phyloP scores from a whole-genome alignment of 2,888 invertebrate species.

The Eueremaeus valkanovi region DNA sequence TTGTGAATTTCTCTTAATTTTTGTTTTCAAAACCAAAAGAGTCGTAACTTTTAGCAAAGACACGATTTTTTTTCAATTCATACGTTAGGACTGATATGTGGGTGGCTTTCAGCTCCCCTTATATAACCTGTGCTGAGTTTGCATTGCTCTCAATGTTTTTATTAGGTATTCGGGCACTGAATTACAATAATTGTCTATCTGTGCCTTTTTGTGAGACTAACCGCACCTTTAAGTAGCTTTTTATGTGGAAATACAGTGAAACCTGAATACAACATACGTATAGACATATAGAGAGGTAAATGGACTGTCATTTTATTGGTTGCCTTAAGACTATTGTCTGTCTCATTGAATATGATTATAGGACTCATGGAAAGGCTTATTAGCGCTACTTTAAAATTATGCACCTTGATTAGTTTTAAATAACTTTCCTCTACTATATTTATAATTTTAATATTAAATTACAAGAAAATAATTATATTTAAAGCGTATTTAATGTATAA shows the following conservation, averaged over 20 bases:
- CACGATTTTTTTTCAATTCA: not conserved
- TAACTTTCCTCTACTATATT: too few relatives aligned
- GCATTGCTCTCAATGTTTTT: not conserved
- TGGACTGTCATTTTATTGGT: not conserved
- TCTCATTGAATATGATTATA: not conserved
- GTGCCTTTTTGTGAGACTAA: not conserved
- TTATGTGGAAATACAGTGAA: not conserved
- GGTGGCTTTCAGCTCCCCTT: not conserved
- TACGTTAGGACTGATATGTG: not conserved
- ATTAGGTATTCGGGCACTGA: not conserved
- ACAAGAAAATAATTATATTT: too few relatives aligned
- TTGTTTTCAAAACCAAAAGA: not conserved
- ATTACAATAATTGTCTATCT: not conserved
- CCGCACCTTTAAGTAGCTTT: conserved; percentile 1
- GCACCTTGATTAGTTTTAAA: too few relatives aligned
- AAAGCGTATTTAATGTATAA: too few relatives aligned
- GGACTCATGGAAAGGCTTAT: not conserved
- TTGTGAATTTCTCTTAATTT: not conserved
- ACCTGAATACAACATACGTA: not conserved
- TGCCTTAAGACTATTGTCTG: not conserved
- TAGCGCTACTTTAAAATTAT: not conserved
- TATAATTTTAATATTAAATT: too few relatives aligned
- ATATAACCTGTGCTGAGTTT: too few relatives aligned
- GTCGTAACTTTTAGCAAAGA: not conserved
- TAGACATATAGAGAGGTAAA: not conserved